Conservation (phyloP, 2,888 invertebrate genomes). For the Agriopis marginaria region DNA sequence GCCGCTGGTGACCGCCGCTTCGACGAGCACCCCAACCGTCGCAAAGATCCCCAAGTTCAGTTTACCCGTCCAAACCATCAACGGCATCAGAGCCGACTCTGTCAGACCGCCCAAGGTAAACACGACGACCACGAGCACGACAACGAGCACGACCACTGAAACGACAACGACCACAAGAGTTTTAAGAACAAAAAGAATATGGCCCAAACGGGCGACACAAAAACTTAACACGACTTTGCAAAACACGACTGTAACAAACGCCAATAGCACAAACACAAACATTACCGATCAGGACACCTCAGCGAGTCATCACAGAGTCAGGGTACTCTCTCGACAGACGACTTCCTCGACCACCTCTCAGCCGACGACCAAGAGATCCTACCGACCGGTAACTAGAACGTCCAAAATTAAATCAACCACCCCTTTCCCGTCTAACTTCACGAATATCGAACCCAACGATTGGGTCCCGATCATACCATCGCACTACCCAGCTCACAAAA, state of each 20-base stretch:
- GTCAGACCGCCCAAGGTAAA: constrained; percentile 69
- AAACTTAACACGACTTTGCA: constrained; percentile 58
- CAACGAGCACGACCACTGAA: constrained; percentile 61
- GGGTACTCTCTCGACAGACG: constrained; percentile 59
- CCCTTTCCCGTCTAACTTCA: constrained; percentile 58
- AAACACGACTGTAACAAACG: constrained; percentile 55
- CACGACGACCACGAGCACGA: constrained; percentile 48
- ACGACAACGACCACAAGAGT: constrained; percentile 67
- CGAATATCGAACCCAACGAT: constrained; percentile 68
- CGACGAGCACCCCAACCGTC: constrained; percentile 61
- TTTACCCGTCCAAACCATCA: constrained; percentile 75
- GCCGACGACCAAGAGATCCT: constrained; percentile 62
- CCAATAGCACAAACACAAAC: constrained; percentile 54
- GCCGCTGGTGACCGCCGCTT: constrained; percentile 63
- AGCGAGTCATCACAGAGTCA: constrained; percentile 60
- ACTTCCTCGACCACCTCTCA: constrained; percentile 53
- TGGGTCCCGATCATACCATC: constrained; percentile 81
- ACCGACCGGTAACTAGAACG: constrained; percentile 73
- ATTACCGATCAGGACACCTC: constrained; percentile 61
- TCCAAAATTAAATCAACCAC: constrained; percentile 67
- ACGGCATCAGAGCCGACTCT: constrained; percentile 71
- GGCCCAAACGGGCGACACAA: constrained; percentile 68
- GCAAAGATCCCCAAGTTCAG: constrained; percentile 71
- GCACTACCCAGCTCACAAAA: constrained; percentile 53
- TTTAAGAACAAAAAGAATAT: constrained; percentile 79